phyloP scores from a whole-genome alignment of 2,113 vertebrate species.

The mouse (Mus musculus) region GRCm39 chr10:114679501-114680000 shows the following conservation, averaged over 20 bases:
- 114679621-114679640: constrained; percentile 42
- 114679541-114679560: constrained; percentile 59
- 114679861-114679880: constrained; percentile 41
- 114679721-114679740: constrained; percentile 59
- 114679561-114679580: constrained; percentile 76
- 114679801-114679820: constrained; percentile 76
- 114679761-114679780: constrained; percentile 70
- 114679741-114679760: constrained; percentile 58
- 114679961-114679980: constrained; percentile 62
- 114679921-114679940: constrained; percentile 64
- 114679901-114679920: constrained; percentile 59
- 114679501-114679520: neutral
- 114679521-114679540: constrained; percentile 72
- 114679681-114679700: constrained; percentile 61
- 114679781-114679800: constrained; percentile 64
- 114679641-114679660: constrained; percentile 62
- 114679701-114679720: constrained; percentile 58
- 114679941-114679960: constrained; percentile 68
- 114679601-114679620: constrained; percentile 58
- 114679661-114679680: constrained; percentile 79
- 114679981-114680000: neutral
- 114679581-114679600: constrained; percentile 66
- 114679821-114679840: constrained; percentile 75
- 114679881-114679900: constrained; percentile 65
- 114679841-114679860: constrained; percentile 72